Conservation (phyloP, 2,113 vertebrate genomes). For the Talpa occidentalis region DNA sequence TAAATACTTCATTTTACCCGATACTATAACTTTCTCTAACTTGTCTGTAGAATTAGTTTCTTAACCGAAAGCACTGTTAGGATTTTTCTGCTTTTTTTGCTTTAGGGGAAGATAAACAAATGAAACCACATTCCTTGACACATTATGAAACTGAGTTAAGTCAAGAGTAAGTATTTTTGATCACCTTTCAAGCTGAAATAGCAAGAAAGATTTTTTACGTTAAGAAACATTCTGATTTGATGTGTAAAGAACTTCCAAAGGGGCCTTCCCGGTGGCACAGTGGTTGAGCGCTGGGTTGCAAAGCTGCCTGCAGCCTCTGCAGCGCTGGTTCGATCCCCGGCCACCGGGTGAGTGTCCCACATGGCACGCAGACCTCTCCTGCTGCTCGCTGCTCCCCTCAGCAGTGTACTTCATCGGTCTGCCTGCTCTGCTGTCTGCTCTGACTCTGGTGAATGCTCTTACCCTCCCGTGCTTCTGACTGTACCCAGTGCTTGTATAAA, state of each 20-base stretch:
- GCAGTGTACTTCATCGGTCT: no score
- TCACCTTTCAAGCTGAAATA: constrained; percentile 89
- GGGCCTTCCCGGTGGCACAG: no score
- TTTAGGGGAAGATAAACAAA: not conserved
- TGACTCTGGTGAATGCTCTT: no score
- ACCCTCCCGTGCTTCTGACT: no score
- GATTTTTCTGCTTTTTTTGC: constrained; percentile 49
- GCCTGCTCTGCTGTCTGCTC: no score
- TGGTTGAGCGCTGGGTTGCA: no score
- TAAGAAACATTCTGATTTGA: constrained; percentile 72
- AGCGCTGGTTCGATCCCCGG: no score
- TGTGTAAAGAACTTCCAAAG: constrained; percentile 24
- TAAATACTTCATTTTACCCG: constrained; percentile 73
- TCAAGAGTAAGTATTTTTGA: constrained; percentile 89
- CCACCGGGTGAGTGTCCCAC: no score
- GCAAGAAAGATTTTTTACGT: constrained; percentile 94
- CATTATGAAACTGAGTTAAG: constrained; percentile 83
- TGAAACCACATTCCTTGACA: constrained; percentile 68
- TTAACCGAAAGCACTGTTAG: constrained; percentile 63
- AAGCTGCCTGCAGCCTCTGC: no score
- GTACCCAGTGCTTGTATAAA: no score
- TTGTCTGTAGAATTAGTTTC: constrained; percentile 53
- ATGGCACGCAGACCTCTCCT: no score
- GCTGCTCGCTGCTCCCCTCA: no score
- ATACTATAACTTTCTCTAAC: constrained; percentile 44